Evolutionary conservation across 1,140 invertebrate species (phyloP).

Genomic region (Stegodyphus mimosarum): DNA sequence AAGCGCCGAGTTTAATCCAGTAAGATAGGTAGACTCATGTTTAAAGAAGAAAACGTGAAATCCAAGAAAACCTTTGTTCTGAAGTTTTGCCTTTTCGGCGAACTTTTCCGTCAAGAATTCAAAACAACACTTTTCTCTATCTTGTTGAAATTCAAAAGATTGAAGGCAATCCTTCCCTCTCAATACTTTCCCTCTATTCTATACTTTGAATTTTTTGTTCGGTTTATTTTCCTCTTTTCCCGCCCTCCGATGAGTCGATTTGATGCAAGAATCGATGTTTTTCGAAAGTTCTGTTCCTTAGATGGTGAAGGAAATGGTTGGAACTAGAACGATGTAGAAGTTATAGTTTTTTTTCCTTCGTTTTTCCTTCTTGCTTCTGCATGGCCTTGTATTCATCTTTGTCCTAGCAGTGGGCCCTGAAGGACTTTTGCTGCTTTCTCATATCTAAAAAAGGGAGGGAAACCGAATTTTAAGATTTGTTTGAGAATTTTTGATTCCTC

Average conservation of each 20-base stretch:
- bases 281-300: conserved; percentile 43
- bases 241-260: conserved; percentile 36
- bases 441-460: background rate
- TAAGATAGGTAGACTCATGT: conserved; percentile 19
- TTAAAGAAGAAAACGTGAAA: conserved; percentile 14
- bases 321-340: conserved; percentile 40
- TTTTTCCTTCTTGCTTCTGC: background rate
- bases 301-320: conserved; percentile 31
- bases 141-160: conserved; percentile 51
- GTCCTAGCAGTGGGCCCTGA: background rate
- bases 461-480: conserved; percentile 10
- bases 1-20: conserved; percentile 28
- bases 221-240: conserved; percentile 35
- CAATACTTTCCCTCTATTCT: background rate
- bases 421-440: background rate
- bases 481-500: conserved; percentile 6
- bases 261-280: conserved; percentile 45
- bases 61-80: conserved; percentile 37
- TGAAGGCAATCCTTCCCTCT: conserved; percentile 16
- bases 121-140: conserved; percentile 54
- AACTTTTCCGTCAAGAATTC: conserved; percentile 28
- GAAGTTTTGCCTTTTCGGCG: conserved; percentile 15
- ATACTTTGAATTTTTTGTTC: conserved; percentile 10
- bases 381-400: conserved; percentile 10
- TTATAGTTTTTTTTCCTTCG: background rate